Conservation (phyloP, 2,113 vertebrate species). For the Casuarius casuarius region DNA sequence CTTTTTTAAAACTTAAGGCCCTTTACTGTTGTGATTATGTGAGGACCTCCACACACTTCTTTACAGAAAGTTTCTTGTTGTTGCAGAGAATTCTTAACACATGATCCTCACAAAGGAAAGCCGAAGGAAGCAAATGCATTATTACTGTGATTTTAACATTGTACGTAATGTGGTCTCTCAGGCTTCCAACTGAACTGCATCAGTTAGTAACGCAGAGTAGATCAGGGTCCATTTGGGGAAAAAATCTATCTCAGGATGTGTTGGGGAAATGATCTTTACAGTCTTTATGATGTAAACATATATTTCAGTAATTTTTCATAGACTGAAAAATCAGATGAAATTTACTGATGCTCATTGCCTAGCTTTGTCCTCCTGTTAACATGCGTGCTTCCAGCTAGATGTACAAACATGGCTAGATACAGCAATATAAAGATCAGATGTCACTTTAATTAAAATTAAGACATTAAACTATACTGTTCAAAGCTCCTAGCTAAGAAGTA, state of each 20-base stretch:
- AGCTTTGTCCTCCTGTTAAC: not conserved
- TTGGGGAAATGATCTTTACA: not conserved
- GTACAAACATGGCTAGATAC: not conserved
- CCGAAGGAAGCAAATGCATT: not conserved
- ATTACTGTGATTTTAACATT: not conserved
- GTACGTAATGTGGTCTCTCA: rapidly evolving
- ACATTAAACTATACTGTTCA: not conserved
- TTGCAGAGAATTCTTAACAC: not conserved
- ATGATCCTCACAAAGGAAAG: not conserved
- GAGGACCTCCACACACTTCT: not conserved
- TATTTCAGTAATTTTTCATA: not conserved
- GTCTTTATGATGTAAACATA: not conserved
- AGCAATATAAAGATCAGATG: not conserved
- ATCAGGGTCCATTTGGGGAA: not conserved
- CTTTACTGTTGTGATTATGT: not conserved
- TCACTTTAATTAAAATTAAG: not conserved
- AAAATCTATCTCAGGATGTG: not conserved
- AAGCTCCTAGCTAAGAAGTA: not conserved
- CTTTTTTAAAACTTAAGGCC: too few relatives aligned
- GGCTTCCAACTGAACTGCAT: not conserved
- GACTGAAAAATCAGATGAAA: not conserved
- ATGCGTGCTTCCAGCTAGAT: not conserved
- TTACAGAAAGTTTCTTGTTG: not conserved
- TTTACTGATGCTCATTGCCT: not conserved
- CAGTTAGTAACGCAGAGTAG: not conserved